These are phyloP conservation scores for Mormyrus lacerda DNA, from an alignment of 2,113 vertebrate species.

Conservation along the genomic window DNA sequence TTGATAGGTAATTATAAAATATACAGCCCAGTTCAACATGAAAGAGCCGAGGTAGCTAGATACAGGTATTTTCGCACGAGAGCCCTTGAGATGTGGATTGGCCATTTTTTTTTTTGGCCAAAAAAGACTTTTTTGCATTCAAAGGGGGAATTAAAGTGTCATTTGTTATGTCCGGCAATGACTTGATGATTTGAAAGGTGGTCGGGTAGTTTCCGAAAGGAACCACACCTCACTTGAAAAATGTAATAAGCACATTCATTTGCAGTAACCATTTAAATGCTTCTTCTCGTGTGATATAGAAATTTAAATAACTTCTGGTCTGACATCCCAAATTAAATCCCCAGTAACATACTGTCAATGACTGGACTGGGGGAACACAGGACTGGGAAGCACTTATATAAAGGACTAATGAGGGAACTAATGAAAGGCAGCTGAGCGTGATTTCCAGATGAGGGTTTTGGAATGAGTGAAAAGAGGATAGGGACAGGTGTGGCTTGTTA, in stretches of 20 bases:
- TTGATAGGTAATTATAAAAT: constrained; percentile 46
- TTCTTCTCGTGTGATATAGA: neutral
- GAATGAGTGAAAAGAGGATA: too few relatives aligned
- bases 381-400: too few relatives aligned
- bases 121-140: constrained; percentile 25
- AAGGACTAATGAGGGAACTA: too few relatives aligned
- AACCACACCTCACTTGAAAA: constrained; percentile 45
- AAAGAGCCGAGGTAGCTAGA: constrained; percentile 40
- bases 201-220: constrained; percentile 42
- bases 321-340: neutral
- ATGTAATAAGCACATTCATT: constrained; percentile 4
- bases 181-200: constrained; percentile 51
- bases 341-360: neutral
- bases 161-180: constrained; percentile 46
- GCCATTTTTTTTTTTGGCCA: too few relatives aligned
- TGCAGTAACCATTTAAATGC: neutral
- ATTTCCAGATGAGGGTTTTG: too few relatives aligned
- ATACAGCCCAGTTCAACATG: constrained; percentile 34
- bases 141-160: constrained; percentile 14
- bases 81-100: constrained; percentile 10
- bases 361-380: neutral
- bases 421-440: too few relatives aligned
- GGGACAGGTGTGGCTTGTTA: neutral
- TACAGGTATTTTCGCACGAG: constrained; percentile 29
- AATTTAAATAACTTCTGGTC: neutral